These are phyloP conservation scores for Zoanthus gigantus DNA, from an alignment of 92 coral and sea anemone species.

Conservation along the genomic window DNA sequence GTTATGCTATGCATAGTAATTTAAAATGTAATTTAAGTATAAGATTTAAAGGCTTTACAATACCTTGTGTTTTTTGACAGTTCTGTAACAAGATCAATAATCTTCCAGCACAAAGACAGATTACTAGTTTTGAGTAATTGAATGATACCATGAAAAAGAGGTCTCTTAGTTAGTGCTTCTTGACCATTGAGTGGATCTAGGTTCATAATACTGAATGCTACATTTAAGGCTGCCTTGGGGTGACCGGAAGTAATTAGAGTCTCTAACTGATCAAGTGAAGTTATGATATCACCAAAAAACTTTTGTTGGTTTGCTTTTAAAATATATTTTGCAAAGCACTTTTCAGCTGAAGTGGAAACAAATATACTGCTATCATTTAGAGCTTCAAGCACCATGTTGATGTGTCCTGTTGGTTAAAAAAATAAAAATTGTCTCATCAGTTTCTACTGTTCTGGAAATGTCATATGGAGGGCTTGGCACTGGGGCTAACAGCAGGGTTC, in stretches of 20 bases:
- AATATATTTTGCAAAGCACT: slow-evolving; percentile 77
- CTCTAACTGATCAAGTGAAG: slow-evolving; percentile 10
- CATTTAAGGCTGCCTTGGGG: slow-evolving; percentile 69
- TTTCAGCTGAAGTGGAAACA: slow-evolving; percentile 85
- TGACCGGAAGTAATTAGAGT: not conserved
- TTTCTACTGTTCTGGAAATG: not conserved
- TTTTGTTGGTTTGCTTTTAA: slow-evolving; percentile 24
- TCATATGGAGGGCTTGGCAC: not conserved
- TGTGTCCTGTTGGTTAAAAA: slow-evolving; percentile 53
- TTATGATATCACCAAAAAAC: not conserved
- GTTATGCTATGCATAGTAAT: no score
- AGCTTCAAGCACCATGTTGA: slow-evolving; percentile 65
- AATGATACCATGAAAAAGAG: slow-evolving; percentile 62
- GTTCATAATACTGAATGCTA: slow-evolving; percentile 59
- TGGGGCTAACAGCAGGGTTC: no score
- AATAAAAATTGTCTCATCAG: not conserved
- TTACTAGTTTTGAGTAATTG: slow-evolving; percentile 51
- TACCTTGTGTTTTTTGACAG: slow-evolving; percentile 68
- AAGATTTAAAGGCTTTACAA: not conserved
- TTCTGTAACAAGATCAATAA: slow-evolving; percentile 84
- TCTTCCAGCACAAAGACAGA: slow-evolving; percentile 72
- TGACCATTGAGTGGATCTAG: slow-evolving; percentile 66
- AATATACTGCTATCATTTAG: slow-evolving; percentile 85
- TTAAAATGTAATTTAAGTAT: not conserved
- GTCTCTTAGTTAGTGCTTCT: slow-evolving; percentile 59